A percentile compares a stretch with the other conserved stretches of the same genome.
Conservation (phyloP, 2,113 vertebrate genomes). For the Erpornis zantholeuca region DNA sequence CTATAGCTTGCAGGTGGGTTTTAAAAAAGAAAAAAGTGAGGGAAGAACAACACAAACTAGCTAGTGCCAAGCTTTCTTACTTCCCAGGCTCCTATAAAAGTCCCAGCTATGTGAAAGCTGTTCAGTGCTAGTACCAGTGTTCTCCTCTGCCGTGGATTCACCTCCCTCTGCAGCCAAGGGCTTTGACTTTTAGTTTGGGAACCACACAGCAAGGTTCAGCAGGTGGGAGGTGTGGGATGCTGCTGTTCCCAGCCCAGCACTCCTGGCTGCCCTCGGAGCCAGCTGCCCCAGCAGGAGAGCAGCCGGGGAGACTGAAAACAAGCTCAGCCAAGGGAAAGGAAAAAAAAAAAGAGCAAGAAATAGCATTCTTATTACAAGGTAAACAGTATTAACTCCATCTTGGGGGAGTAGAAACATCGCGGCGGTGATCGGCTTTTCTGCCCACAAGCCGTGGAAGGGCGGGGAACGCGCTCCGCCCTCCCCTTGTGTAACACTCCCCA, state of each 20-base stretch:
- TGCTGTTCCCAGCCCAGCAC: background rate
- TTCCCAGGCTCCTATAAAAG: background rate
- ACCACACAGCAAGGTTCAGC: background rate
- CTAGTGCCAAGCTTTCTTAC: background rate
- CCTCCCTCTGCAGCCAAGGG: background rate
- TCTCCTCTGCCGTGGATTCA: background rate
- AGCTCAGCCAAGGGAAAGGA: background rate
- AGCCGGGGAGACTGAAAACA: background rate
- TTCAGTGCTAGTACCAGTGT: background rate
- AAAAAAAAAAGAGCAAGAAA: background rate
- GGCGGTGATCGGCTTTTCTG: background rate
- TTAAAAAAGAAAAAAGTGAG: background rate
- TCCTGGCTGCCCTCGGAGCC: background rate
- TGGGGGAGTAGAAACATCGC: constrained; percentile 32
- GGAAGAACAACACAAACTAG: background rate
- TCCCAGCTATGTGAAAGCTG: background rate
- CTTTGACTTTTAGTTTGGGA: background rate
- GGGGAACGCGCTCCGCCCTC: constrained; percentile 3
- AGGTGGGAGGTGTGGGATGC: constrained; percentile 3
- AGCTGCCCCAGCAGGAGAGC: background rate
- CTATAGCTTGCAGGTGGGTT: background rate
- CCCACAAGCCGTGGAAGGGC: background rate
- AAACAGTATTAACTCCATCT: constrained; percentile 37
- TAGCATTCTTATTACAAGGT: constrained; percentile 53
- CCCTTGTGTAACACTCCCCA: constrained; percentile 15